Evolutionary conservation across 2,797 vertebrate genomes (phyloP), one percentile per base, ranked within the genome.

Genomic region (Scomberomorus guttatus): DNA sequence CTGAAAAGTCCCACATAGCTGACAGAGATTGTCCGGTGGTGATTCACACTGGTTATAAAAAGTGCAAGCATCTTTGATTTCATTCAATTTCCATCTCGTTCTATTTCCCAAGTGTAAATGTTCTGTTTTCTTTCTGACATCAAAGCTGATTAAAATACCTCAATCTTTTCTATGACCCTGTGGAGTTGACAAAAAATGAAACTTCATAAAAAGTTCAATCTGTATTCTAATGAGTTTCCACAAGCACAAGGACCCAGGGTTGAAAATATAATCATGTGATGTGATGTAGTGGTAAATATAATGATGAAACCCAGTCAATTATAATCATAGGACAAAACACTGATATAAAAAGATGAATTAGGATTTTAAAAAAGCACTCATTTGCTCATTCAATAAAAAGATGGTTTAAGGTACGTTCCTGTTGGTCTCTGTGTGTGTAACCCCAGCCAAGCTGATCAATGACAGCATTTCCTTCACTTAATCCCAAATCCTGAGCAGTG

Each of bases 141-240:
- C 72, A 84, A 83, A 84, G 81, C 79, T 75, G 62, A 82, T 86
- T 77, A 80, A 87, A 86, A 88, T 84, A 84, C 48, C 29, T 77
- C 68, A 55, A 72, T 74, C 54, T 80, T 50, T 44, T 24, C 15
- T 58, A 14, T 15, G 46, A 77, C 77, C 60, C 71, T 25, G 18
- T 14, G 39, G 51, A 60, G 44, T 29, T 32, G 3, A 75, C 27
- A 18, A 57, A 48, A 7, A 55, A 37, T 37, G 18, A 46, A 46
- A 55, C 37, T 59, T 58, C 20, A 57, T 42, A 3, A 18, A 18
- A 54, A 78, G 27, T 73, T 60, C 25, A 78, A 39, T 71, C 39
- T 59, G 44, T 63, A 57, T 60, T 69, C 18, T 27, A 54, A 80
- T 58, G n/a, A 74, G n/a, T 60, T 79, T 82, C 51, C 29, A 72